phyloP scores from a whole-genome alignment of 2,888 invertebrate species.

The Drosophila nigritarsus region DNA sequence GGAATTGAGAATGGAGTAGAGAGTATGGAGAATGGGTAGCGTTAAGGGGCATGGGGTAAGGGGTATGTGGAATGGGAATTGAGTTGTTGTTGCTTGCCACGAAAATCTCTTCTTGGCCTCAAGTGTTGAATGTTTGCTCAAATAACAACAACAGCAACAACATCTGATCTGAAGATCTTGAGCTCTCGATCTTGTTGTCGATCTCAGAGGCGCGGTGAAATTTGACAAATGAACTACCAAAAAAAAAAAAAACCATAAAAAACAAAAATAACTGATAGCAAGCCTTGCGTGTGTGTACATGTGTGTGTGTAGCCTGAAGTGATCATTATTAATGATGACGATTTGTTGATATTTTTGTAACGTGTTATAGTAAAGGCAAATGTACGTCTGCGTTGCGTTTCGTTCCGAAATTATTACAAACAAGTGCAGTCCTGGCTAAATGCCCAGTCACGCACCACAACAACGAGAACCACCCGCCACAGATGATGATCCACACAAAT shows the following conservation, averaged over 20 bases:
- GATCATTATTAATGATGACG: constrained; percentile 85
- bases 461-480: constrained; percentile 29
- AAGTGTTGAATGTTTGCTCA: constrained; percentile 82
- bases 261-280: constrained; percentile 40
- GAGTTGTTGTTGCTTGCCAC: constrained; percentile 79
- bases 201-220: constrained; percentile 75
- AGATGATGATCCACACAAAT: constrained; percentile 70
- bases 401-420: constrained; percentile 63
- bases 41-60: background rate
- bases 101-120: constrained; percentile 76
- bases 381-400: constrained; percentile 37
- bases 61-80: constrained; percentile 56
- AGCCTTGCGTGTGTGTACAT: constrained; percentile 9
- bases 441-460: constrained; percentile 66
- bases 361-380: constrained; percentile 73
- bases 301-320: constrained; percentile 62
- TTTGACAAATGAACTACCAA: constrained; percentile 77
- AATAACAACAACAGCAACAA: constrained; percentile 68
- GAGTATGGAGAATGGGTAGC: background rate
- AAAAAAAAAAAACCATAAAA: constrained; percentile 24
- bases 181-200: constrained; percentile 59
- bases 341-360: constrained; percentile 85
- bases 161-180: constrained; percentile 56
- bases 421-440: constrained; percentile 72
- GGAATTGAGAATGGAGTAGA: constrained; percentile 23